These are phyloP conservation scores for Peromyscus aztecus DNA, from an alignment of 2,797 vertebrate species.

Conservation along the genomic window DNA sequence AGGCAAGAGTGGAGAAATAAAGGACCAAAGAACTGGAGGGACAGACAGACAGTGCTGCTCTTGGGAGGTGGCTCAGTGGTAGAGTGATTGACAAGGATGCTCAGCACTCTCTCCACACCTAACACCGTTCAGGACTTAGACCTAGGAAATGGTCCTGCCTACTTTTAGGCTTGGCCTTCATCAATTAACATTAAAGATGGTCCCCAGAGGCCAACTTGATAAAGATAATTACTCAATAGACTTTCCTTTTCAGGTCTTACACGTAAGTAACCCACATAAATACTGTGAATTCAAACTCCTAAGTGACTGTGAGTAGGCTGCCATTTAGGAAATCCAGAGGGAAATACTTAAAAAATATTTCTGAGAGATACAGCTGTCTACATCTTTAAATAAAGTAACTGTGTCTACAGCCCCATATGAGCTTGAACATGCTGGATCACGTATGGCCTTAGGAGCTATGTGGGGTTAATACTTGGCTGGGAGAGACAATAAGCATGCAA, in stretches of 20 bases:
- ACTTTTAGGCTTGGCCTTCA: neutral
- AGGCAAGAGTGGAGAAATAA: neutral
- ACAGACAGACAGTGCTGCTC: neutral
- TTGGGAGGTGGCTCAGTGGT: neutral
- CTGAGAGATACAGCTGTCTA: neutral
- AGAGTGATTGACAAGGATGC: neutral
- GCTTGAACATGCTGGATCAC: neutral
- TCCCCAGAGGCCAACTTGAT: neutral
- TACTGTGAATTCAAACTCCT: neutral
- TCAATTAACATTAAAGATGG: neutral
- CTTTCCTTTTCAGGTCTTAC: neutral
- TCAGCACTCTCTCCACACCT: too few species aligned
- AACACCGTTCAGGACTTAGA: too few species aligned
- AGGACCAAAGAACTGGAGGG: neutral
- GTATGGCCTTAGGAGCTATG: neutral
- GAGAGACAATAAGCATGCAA: neutral
- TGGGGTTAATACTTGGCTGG: neutral
- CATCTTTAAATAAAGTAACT: slow-evolving; percentile 38
- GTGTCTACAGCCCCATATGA: neutral
- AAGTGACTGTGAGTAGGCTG: neutral
- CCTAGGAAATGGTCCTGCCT: neutral
- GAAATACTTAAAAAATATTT: neutral
- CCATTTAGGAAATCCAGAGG: neutral
- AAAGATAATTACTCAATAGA: neutral
- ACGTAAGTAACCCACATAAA: neutral